These are phyloP conservation scores for Oxytorus armatus DNA, from an alignment of 2,888 invertebrate species.

Conservation along the genomic window DNA sequence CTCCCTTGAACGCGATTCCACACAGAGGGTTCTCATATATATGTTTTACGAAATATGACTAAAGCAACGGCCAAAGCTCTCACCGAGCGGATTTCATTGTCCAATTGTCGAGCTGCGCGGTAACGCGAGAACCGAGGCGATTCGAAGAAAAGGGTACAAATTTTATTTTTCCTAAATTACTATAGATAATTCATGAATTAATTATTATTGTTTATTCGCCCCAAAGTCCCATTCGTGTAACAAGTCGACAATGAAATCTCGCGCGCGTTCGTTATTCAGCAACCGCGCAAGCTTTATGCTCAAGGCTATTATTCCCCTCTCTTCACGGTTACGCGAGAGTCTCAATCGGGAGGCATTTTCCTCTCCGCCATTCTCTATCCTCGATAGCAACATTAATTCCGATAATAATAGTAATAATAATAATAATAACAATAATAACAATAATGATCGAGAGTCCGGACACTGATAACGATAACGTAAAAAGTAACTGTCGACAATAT, in stretches of 20 bases:
- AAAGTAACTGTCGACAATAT: constrained; percentile 59
- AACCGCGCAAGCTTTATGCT: background rate
- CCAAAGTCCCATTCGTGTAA: constrained; percentile 45
- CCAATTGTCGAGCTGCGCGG: constrained; percentile 20
- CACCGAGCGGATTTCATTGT: constrained; percentile 26
- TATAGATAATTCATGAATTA: constrained; percentile 43
- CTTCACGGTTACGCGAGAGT: constrained; percentile 19
- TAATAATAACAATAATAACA: constrained; percentile 60
- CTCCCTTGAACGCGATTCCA: too few species aligned
- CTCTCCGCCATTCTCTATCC: too few species aligned
- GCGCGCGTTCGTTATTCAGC: constrained; percentile 63
- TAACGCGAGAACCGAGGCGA: constrained; percentile 36
- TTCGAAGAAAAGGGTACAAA: constrained; percentile 57
- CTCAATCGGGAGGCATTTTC: too few species aligned
- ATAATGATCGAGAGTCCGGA: constrained; percentile 61
- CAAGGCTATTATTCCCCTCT: constrained; percentile 58
- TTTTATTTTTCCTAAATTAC: constrained; percentile 51
- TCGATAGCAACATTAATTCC: constrained; percentile 48
- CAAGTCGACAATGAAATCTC: constrained; percentile 41
- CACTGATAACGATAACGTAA: constrained; percentile 65
- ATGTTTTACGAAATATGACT: constrained; percentile 32
- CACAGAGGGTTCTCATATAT: too few species aligned
- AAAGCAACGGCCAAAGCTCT: constrained; percentile 25
- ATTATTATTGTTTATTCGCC: constrained; percentile 67
- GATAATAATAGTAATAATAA: constrained; percentile 52